A percentile compares a stretch with the other conserved stretches of the same genome.
These are phyloP conservation scores for Nebria brevicollis DNA, from an alignment of 2,888 invertebrate genomes.

Conservation along the genomic window DNA sequence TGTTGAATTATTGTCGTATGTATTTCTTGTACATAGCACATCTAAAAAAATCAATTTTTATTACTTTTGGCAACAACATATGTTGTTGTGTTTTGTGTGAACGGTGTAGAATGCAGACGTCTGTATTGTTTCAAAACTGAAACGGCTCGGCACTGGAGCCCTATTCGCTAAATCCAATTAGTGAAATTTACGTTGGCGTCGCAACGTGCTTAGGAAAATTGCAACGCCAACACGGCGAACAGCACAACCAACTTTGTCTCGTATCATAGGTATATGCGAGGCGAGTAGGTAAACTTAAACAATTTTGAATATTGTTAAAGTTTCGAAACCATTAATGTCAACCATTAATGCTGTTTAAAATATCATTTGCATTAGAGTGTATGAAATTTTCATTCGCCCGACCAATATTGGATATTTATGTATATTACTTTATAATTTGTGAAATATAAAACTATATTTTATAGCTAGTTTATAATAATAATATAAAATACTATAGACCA, in stretches of 20 bases:
- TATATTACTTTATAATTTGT: background rate
- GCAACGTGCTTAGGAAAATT: slow-evolving; percentile 41
- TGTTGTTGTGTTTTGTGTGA: slow-evolving; percentile 5
- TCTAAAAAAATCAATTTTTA: background rate
- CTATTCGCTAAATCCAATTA: slow-evolving; percentile 44
- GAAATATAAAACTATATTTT: background rate
- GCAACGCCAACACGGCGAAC: slow-evolving; percentile 29
- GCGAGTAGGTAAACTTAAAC: slow-evolving; percentile 25
- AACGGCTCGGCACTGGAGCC: slow-evolving; percentile 17
- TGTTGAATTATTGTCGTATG: background rate
- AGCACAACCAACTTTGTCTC: background rate
- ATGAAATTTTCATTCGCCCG: background rate
- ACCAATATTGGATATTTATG: background rate
- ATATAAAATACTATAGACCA: background rate
- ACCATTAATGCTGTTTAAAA: background rate
- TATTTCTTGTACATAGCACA: background rate
- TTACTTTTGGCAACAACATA: background rate
- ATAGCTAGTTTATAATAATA: background rate
- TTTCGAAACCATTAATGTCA: slow-evolving; percentile 26
- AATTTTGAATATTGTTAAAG: slow-evolving; percentile 39
- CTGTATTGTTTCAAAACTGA: slow-evolving; percentile 44
- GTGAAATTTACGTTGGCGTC: slow-evolving; percentile 44
- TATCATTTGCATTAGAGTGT: background rate
- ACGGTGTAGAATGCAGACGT: slow-evolving; percentile 28
- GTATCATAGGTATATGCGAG: background rate